phyloP scores from a whole-genome alignment of 2,888 invertebrate species.

The Andricus curvator region DNA sequence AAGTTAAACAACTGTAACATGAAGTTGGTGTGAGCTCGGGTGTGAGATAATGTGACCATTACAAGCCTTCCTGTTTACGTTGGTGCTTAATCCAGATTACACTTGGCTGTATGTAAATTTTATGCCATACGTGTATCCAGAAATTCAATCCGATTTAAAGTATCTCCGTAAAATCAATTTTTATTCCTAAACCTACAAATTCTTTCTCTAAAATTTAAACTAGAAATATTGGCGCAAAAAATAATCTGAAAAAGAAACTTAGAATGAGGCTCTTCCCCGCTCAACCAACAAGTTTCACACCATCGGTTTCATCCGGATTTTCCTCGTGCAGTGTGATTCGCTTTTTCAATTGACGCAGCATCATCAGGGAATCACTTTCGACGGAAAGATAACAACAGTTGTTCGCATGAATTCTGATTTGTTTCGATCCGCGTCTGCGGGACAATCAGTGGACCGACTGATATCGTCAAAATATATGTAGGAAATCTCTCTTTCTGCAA shows the following conservation, averaged over 20 bases:
- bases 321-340: neutral
- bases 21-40: slow-evolving; percentile 36
- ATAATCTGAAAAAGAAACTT: neutral
- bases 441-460: neutral
- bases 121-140: neutral
- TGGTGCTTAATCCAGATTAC: slow-evolving; percentile 9
- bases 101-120: slow-evolving; percentile 29
- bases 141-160: neutral
- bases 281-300: neutral
- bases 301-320: neutral
- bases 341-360: neutral
- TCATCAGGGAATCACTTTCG: neutral
- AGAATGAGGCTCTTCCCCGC: neutral
- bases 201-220: neutral
- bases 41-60: slow-evolving; percentile 32
- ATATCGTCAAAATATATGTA: neutral
- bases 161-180: neutral
- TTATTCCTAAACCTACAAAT: neutral
- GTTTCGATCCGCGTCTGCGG: neutral
- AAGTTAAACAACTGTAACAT: slow-evolving; percentile 26
- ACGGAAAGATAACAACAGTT: slow-evolving; percentile 8
- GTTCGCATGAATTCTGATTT: neutral
- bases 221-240: neutral
- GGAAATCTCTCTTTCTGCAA: neutral
- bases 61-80: slow-evolving; percentile 26